These are phyloP conservation scores for Dryobates pubescens DNA, from an alignment of 2,797 vertebrate genomes.

Conservation along the genomic window DNA sequence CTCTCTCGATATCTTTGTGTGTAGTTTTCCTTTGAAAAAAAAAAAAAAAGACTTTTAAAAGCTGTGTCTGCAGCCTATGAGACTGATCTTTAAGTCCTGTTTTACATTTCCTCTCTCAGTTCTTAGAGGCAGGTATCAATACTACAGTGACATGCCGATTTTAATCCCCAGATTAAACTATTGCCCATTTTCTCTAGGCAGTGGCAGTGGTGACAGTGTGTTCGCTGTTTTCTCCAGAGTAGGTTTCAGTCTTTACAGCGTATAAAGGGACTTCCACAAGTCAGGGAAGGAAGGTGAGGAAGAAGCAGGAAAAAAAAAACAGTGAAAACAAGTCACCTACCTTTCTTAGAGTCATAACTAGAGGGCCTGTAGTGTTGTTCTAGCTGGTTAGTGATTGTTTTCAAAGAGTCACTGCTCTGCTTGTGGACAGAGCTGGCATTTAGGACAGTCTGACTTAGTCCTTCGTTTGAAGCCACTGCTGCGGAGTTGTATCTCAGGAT, in stretches of 20 bases:
- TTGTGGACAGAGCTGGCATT: conserved; percentile 84
- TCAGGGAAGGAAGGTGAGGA: background rate
- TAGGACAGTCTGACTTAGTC: conserved; percentile 80
- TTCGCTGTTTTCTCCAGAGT: background rate
- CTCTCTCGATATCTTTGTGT: background rate
- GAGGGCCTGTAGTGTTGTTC: conserved; percentile 90
- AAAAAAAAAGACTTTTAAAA: background rate
- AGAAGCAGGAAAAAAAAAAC: background rate
- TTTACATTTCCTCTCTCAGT: background rate
- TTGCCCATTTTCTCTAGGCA: background rate
- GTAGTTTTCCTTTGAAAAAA: background rate
- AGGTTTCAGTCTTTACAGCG: background rate
- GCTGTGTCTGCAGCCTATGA: background rate
- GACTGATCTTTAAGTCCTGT: background rate
- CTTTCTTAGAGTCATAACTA: conserved; percentile 94
- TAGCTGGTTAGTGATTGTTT: conserved; percentile 86
- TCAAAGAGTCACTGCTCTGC: conserved; percentile 89
- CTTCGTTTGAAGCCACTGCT: conserved; percentile 84
- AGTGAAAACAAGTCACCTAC: conserved; percentile 79
- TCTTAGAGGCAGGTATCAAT: background rate
- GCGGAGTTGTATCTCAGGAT: conserved; percentile 93
- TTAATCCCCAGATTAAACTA: background rate
- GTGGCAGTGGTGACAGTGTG: background rate
- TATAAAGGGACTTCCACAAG: background rate
- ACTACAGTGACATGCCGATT: background rate